Conservation (phyloP, 2,888 invertebrate genomes). For the Drosophila stalkeri region DNA sequence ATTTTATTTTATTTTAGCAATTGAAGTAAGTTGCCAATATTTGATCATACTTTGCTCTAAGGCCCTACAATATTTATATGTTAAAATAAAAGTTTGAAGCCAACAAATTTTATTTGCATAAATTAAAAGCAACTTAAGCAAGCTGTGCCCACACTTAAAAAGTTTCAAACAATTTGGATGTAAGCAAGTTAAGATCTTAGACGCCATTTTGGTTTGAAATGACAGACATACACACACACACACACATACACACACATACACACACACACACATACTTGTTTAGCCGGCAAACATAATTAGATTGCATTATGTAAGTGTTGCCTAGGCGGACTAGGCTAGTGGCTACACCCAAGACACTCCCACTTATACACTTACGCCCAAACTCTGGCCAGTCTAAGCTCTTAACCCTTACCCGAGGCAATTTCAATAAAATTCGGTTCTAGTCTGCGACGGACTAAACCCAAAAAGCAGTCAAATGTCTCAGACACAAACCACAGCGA, state of each 20-base stretch:
- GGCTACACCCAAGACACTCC: constrained; percentile 14
- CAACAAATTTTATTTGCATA: constrained; percentile 1
- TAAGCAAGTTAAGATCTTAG: constrained; percentile 25
- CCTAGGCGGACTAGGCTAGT: constrained; percentile 44
- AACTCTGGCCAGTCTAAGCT: constrained; percentile 9
- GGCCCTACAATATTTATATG: background rate
- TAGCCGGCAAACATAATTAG: constrained; percentile 68
- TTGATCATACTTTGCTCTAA: background rate
- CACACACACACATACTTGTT: constrained; percentile 14
- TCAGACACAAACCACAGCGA: constrained; percentile 76
- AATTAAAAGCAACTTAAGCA: constrained; percentile 3
- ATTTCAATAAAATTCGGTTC: constrained; percentile 74
- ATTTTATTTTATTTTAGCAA: no score
- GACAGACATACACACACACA: constrained; percentile 23
- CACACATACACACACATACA: constrained; percentile 10
- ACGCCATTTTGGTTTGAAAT: constrained; percentile 57
- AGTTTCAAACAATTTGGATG: constrained; percentile 1
- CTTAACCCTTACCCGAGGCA: constrained; percentile 55
- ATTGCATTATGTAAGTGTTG: constrained; percentile 80
- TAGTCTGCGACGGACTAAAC: constrained; percentile 38
- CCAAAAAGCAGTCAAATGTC: constrained; percentile 78
- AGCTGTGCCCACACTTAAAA: background rate
- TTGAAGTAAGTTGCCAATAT: no score
- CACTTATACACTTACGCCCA: background rate
- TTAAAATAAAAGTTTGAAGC: background rate